These are phyloP conservation scores for Drosophila melanosoma DNA, from an alignment of 2,888 invertebrate species.

Conservation along the genomic window DNA sequence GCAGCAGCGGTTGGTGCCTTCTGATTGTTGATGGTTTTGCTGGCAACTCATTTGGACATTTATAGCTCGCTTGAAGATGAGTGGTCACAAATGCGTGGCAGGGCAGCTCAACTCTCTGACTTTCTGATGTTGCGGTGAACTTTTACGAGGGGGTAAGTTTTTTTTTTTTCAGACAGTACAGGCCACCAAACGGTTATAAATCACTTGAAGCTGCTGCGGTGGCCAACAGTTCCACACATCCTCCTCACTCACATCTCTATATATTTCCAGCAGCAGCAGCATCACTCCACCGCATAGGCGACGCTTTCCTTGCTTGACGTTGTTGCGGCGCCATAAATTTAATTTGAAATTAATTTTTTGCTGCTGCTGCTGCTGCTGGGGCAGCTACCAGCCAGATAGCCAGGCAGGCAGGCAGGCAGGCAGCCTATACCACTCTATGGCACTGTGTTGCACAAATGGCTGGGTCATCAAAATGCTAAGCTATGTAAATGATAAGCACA, in stretches of 20 bases:
- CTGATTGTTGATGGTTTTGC: constrained; percentile 64
- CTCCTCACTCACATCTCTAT: constrained; percentile 4
- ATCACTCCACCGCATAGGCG: constrained; percentile 29
- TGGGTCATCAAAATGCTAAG: constrained; percentile 80
- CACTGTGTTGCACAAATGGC: constrained; percentile 63
- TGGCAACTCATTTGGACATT: constrained; percentile 82
- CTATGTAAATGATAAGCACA: constrained; percentile 82
- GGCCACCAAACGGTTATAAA: constrained; percentile 72
- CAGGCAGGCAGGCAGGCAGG: neutral
- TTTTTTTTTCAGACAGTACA: constrained; percentile 32
- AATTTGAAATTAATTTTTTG: constrained; percentile 81
- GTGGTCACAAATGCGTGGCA: constrained; percentile 74
- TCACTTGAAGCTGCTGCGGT: constrained; percentile 61
- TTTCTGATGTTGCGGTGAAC: constrained; percentile 43
- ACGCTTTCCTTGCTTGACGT: constrained; percentile 74
- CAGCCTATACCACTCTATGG: constrained; percentile 42
- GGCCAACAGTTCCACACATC: constrained; percentile 35
- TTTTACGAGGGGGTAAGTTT: constrained; percentile 63
- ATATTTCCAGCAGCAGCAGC: constrained; percentile 10
- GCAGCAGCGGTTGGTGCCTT: constrained; percentile 3
- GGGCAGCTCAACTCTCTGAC: constrained; percentile 21
- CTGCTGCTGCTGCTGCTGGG: constrained; percentile 53
- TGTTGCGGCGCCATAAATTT: constrained; percentile 77
- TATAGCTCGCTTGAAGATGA: constrained; percentile 77
- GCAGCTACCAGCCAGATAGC: constrained; percentile 31